Conservation (phyloP, 2,113 vertebrate genomes). For the Tenebrosternarchus preto region DNA sequence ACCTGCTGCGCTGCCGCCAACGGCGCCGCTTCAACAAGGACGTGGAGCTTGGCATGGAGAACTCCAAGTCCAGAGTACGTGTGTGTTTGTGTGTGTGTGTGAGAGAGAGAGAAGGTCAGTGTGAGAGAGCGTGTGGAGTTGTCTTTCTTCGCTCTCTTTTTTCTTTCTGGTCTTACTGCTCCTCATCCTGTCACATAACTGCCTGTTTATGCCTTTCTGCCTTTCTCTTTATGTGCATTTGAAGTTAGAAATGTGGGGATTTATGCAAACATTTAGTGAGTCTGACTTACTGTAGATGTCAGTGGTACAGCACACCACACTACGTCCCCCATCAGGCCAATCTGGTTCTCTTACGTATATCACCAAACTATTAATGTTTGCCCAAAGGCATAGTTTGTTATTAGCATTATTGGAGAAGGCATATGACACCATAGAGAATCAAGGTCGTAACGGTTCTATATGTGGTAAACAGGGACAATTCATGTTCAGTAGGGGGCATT, state of each 20-base stretch:
- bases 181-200: background rate
- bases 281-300: background rate
- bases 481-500: slow-evolving; percentile 11
- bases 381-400: background rate
- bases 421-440: background rate
- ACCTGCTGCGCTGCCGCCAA: slow-evolving; percentile 78
- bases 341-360: background rate
- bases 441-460: background rate
- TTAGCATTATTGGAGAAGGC: background rate
- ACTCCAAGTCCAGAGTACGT: slow-evolving; percentile 85
- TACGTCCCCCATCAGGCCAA: slow-evolving; percentile 22
- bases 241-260: too few species aligned
- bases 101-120: background rate
- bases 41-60: slow-evolving; percentile 82
- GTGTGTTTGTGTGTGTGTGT: background rate
- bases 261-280: too few species aligned
- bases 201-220: background rate
- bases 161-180: background rate
- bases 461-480: background rate
- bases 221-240: background rate
- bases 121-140: too few species aligned
- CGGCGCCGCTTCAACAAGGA: slow-evolving; percentile 79
- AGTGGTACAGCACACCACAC: background rate
- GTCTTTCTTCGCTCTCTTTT: background rate
- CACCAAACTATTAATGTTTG: slow-evolving; percentile 23